Conservation (phyloP, 2,113 vertebrate genomes). For the Aldabrachelys gigantea region DNA sequence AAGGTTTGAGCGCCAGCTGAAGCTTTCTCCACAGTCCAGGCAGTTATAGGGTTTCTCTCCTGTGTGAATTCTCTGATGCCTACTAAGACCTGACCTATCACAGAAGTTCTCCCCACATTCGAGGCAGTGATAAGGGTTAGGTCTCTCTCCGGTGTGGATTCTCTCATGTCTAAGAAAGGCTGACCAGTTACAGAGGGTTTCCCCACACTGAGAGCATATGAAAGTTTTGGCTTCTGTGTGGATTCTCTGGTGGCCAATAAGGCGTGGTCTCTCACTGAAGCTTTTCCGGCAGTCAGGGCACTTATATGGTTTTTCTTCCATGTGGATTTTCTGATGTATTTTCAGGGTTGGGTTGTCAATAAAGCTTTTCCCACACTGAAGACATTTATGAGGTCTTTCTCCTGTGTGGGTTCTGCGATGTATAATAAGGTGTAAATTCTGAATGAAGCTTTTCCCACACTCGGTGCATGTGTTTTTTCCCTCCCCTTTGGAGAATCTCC, state of each 20-base stretch:
- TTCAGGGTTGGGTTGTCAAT: neutral
- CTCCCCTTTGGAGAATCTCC: neutral
- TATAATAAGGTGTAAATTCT: neutral
- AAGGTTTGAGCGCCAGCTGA: neutral
- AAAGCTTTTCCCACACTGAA: neutral
- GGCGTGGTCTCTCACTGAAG: neutral
- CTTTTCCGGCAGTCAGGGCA: neutral
- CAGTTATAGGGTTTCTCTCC: neutral
- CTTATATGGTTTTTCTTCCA: neutral
- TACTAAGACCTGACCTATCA: neutral
- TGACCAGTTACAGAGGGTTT: neutral
- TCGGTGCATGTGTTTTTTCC: neutral
- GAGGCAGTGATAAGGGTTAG: neutral
- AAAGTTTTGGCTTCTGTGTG: neutral
- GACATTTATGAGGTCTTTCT: neutral
- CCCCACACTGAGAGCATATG: neutral
- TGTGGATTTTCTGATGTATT: neutral
- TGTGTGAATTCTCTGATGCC: neutral
- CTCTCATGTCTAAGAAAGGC: neutral
- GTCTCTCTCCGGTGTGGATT: neutral
- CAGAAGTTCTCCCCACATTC: neutral
- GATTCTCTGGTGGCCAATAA: neutral
- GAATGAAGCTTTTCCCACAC: neutral
- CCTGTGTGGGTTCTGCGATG: neutral
- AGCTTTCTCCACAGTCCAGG: neutral